These are phyloP conservation scores for Pituophis catenifer DNA, from an alignment of 2,113 vertebrate genomes.

Conservation along the genomic window DNA sequence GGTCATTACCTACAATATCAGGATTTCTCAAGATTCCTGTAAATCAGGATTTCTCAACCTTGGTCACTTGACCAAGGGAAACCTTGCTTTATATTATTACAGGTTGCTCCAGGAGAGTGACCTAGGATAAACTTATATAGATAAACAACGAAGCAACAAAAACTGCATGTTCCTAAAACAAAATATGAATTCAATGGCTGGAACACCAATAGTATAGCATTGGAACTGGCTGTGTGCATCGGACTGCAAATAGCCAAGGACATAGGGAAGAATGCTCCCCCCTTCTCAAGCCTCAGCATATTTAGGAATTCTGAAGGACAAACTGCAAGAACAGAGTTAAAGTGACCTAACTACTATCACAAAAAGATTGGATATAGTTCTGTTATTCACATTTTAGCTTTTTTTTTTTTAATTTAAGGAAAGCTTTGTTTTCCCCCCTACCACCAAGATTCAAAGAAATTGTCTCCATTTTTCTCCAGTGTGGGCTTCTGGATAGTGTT, in stretches of 20 bases:
- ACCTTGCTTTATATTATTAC: not conserved
- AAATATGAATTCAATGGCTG: not conserved
- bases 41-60: not conserved
- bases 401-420: too few species aligned
- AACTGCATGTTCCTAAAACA: not conserved
- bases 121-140: not conserved
- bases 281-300: not conserved
- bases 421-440: accelerated
- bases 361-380: not conserved
- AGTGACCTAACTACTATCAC: not conserved
- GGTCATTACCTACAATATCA: too few species aligned
- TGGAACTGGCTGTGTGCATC: not conserved
- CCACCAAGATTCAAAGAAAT: not conserved
- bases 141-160: not conserved
- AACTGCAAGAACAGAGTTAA: not conserved
- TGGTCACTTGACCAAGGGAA: not conserved
- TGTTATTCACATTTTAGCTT: not conserved
- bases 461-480: conserved; percentile 32
- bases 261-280: not conserved
- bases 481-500: conserved; percentile 37
- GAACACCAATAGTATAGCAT: not conserved
- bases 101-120: not conserved
- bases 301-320: not conserved
- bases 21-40: not conserved
- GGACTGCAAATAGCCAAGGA: not conserved